A percentile compares a stretch with the other conserved stretches of the same genome.
Conservation (phyloP, 2,797 vertebrate genomes). For the Merluccius polli region DNA sequence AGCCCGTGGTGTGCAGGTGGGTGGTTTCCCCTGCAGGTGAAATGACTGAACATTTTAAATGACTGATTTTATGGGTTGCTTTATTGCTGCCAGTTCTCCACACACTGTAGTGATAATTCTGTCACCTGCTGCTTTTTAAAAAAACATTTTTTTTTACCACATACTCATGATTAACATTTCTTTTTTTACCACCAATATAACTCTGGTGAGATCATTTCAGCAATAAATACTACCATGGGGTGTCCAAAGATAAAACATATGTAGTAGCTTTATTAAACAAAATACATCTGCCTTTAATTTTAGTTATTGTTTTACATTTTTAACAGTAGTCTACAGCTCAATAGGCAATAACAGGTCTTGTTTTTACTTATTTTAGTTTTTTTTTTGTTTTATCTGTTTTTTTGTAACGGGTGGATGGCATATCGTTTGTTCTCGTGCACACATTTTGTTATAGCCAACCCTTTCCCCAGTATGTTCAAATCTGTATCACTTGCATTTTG, state of each 20-base stretch:
- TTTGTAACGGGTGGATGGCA: too few relatives aligned
- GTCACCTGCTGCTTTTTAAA: constrained; percentile 37
- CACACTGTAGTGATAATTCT: constrained; percentile 27
- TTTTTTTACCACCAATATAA: constrained; percentile 33
- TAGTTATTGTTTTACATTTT: too few relatives aligned
- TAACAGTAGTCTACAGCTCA: not conserved
- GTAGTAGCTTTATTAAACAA: not conserved
- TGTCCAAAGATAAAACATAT: constrained; percentile 16
- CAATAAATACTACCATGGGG: not conserved
- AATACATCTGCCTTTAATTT: too few relatives aligned
- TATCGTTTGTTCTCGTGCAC: too few relatives aligned
- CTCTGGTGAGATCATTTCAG: constrained; percentile 22
- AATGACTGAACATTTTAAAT: constrained; percentile 15
- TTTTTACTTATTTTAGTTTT: too few relatives aligned
- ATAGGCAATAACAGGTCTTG: not conserved
- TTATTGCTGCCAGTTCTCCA: constrained; percentile 26
- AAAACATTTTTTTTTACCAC: constrained; percentile 10
- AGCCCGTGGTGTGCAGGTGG: constrained; percentile 30
- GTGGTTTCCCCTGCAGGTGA: constrained; percentile 40
- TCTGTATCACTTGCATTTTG: too few relatives aligned
- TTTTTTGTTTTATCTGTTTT: too few relatives aligned
- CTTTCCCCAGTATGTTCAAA: too few relatives aligned
- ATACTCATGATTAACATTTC: not conserved
- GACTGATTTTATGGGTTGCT: constrained; percentile 40
- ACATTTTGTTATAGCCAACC: too few relatives aligned